These are phyloP conservation scores for Lophotriccus pileatus DNA, from an alignment of 2,797 vertebrate species.

Conservation along the genomic window DNA sequence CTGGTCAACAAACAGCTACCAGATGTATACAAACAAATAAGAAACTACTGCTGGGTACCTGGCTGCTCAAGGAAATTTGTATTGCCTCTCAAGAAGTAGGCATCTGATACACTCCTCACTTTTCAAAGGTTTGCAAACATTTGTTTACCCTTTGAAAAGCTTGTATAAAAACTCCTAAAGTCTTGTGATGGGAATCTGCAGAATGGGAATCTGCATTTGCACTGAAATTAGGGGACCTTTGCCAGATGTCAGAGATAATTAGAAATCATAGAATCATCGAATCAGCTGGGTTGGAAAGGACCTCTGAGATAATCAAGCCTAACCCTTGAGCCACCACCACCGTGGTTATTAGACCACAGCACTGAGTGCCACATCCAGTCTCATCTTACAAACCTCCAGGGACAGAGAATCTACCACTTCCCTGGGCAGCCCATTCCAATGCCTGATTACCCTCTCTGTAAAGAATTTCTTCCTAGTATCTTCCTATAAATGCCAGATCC, in stretches of 20 bases:
- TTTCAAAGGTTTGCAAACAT: neutral
- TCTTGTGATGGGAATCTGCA: neutral
- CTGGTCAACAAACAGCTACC: neutral
- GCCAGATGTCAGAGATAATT: neutral
- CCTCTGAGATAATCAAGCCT: too few species aligned
- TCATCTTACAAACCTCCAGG: too few species aligned
- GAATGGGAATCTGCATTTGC: neutral
- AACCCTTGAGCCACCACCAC: too few species aligned
- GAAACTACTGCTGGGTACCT: neutral
- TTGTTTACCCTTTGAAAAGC: neutral
- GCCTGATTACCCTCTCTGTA: too few species aligned
- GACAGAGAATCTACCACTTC: too few species aligned
- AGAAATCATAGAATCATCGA: neutral
- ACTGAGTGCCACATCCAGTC: too few species aligned
- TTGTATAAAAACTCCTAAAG: neutral
- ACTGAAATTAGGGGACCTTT: neutral
- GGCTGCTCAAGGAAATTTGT: neutral
- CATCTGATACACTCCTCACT: neutral
- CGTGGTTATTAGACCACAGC: too few species aligned
- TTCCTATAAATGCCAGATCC: neutral
- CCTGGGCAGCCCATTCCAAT: too few species aligned
- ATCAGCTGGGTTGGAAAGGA: too few species aligned
- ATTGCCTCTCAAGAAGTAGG: neutral
- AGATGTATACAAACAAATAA: neutral
- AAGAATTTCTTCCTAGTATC: too few species aligned